phyloP scores from a whole-genome alignment of 2,888 invertebrate genomes.

The Catonia carolina region DNA sequence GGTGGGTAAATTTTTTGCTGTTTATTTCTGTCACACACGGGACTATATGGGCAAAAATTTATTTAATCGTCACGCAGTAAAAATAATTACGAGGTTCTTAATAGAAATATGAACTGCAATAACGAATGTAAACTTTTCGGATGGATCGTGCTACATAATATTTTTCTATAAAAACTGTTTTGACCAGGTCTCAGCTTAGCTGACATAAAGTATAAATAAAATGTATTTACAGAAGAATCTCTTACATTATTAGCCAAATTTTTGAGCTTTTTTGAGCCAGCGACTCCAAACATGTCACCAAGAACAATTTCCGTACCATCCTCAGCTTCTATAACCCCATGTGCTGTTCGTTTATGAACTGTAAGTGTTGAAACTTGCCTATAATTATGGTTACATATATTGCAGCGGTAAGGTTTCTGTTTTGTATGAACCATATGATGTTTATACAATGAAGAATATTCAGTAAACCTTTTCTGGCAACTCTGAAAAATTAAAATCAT shows the following conservation, averaged over 20 bases:
- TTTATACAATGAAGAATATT: conserved; percentile 62
- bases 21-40: too few relatives aligned
- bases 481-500: conserved; percentile 40
- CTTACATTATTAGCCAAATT: conserved; percentile 1
- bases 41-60: too few relatives aligned
- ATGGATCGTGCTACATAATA: too few relatives aligned
- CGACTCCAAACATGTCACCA: conserved; percentile 14
- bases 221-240: too few relatives aligned
- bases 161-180: too few relatives aligned
- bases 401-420: conserved; percentile 52
- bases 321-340: conserved; percentile 43
- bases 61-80: too few relatives aligned
- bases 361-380: conserved; percentile 55
- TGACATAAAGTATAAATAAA: too few relatives aligned
- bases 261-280: not conserved
- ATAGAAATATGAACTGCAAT: too few relatives aligned
- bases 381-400: conserved; percentile 52
- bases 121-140: too few relatives aligned
- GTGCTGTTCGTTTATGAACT: conserved; percentile 55
- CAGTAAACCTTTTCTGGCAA: conserved; percentile 59
- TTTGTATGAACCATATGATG: conserved; percentile 57
- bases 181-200: too few relatives aligned
- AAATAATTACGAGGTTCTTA: too few relatives aligned
- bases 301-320: conserved; percentile 42
- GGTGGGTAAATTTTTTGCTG: too few relatives aligned